Evolutionary conservation across 2,888 invertebrate genomes (phyloP), one percentile per base, ranked within the genome.

Genomic region (Ochlodes sylvanus): DNA sequence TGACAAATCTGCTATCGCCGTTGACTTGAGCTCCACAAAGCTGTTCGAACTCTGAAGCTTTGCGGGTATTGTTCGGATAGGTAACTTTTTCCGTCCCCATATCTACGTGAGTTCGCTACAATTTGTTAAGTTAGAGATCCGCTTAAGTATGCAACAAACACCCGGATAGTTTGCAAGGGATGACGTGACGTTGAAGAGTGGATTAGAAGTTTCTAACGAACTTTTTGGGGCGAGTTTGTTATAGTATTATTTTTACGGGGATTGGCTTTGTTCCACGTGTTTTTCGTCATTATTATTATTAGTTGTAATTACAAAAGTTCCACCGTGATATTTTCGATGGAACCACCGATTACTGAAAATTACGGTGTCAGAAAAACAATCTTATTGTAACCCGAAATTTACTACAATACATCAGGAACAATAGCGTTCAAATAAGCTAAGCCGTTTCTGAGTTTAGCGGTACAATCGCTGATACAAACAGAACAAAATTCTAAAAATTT

Each of bases 41-140:
- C 76, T 75, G 78, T 81, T 79, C 76, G 77, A 85, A 87, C 80
- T 85, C 83, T 74, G 75, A 74, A 79, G 79, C 79, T 80, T 79
- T 84, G 81, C 79, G 83, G 78, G 76, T 82, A 81, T 82, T 84
- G 84, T 85, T 82, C 77, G 79, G 83, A 84, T 85, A 86, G 82
- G 84, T 85, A 85, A 86, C 83, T 78, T 84, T 85, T 85, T 84
- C 82, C 79, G 62, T 68, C 62, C 32, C 61, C 67, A 47, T 50
- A 57, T 57, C 62, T 63, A 63, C 60, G 68, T 70, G 65, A 63
- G 68, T 65, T 63, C 34, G 47, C 54, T 69, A 70, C 69, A 70
- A 69, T 70, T 72, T 70, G 68, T 72, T 70, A 69, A 70, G 67
- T 69, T 69, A 70, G 56, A 44, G 65, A 52, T 65, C 60, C 69